Evolutionary conservation across 2,888 invertebrate genomes (phyloP).

Genomic region (Lamellibrachia satsuma): DNA sequence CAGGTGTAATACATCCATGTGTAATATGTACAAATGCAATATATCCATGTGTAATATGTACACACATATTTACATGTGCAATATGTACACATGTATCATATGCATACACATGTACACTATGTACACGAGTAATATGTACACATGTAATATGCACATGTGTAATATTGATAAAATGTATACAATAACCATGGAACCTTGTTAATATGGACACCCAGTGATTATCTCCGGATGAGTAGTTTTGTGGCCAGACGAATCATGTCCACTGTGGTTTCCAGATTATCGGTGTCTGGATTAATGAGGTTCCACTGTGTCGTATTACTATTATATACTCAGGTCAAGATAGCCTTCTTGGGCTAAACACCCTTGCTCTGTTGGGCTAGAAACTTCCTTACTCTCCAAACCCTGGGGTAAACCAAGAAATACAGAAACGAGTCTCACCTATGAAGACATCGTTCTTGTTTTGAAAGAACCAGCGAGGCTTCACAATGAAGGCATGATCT

Average conservation of each 20-base stretch:
- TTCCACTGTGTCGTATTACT: too few species aligned
- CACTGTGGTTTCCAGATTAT: too few species aligned
- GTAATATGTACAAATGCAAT: background rate
- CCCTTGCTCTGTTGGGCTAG: background rate
- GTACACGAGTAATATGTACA: background rate
- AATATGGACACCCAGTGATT: too few species aligned
- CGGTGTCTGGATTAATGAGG: too few species aligned
- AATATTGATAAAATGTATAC: too few species aligned
- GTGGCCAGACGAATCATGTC: background rate
- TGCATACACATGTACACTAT: background rate
- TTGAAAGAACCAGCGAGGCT: slow-evolving; percentile 85
- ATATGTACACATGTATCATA: background rate
- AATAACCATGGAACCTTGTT: too few species aligned
- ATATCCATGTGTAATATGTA: background rate
- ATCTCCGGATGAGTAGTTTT: too few species aligned
- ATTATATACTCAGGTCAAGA: background rate
- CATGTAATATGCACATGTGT: too few species aligned
- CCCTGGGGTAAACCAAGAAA: background rate
- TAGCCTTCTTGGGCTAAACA: background rate
- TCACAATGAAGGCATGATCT: slow-evolving; percentile 86
- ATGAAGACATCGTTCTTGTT: slow-evolving; percentile 85
- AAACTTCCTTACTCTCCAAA: background rate
- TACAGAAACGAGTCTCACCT: slow-evolving; percentile 69
- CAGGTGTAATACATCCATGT: background rate
- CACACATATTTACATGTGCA: too few species aligned